Evolutionary conservation across 2,888 invertebrate species (phyloP).

Genomic region (Catonia carolina): DNA sequence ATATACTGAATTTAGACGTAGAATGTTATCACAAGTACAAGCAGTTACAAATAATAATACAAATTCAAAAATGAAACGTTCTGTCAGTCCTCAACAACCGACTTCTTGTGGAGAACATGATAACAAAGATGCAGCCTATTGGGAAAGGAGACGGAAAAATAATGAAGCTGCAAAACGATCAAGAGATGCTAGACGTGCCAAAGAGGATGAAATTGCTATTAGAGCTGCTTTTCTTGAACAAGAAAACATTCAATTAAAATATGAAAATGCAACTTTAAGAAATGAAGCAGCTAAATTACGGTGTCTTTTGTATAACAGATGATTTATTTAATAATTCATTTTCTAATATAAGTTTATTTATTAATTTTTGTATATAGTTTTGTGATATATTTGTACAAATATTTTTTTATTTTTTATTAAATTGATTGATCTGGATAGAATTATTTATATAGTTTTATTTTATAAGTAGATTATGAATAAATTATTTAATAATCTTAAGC

Average conservation of each 20-base stretch:
- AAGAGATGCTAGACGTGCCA: conserved; percentile 77
- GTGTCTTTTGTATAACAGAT: conserved; percentile 44
- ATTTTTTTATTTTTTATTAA: too few relatives aligned
- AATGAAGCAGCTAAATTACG: conserved; percentile 54
- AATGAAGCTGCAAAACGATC: conserved; percentile 94
- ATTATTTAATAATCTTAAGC: too few relatives aligned
- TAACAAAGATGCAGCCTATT: conserved; percentile 71
- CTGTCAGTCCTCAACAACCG: conserved; percentile 37
- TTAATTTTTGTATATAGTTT: too few relatives aligned
- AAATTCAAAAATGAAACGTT: conserved; percentile 66
- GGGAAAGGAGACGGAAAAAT: conserved; percentile 81
- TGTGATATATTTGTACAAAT: too few relatives aligned
- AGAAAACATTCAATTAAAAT: conserved; percentile 72
- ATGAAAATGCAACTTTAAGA: conserved; percentile 58
- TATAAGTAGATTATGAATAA: too few relatives aligned
- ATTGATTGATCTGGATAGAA: too few relatives aligned
- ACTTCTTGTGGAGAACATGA: conserved; percentile 37
- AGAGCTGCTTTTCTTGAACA: conserved; percentile 80
- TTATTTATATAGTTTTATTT: too few relatives aligned
- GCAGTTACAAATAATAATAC: conserved; percentile 40
- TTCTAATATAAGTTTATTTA: too few relatives aligned
- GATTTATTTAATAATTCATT: too few relatives aligned
- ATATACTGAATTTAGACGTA: conserved; percentile 63
- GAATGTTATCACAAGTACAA: conserved; percentile 59
- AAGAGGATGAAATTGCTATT: conserved; percentile 89